phyloP scores from a whole-genome alignment of 2,113 vertebrate genomes.

The Neolamprologus toae region DNA sequence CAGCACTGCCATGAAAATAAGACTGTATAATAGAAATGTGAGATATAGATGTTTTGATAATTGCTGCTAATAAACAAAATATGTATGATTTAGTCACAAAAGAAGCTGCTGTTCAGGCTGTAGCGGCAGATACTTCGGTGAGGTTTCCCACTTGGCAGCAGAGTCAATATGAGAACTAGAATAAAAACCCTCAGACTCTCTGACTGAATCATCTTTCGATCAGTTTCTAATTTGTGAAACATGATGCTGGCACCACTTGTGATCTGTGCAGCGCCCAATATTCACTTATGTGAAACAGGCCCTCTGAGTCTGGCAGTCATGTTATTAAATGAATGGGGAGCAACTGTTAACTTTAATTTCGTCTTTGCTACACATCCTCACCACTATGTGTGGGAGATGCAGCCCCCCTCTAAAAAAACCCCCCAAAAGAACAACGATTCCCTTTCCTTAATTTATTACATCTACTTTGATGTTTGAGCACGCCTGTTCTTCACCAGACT shows the following conservation, averaged over 20 bases:
- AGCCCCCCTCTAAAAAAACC: accelerated
- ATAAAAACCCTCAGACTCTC: background rate
- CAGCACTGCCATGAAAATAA: accelerated
- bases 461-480: background rate
- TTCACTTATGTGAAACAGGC: background rate
- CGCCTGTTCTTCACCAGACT: background rate
- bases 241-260: background rate
- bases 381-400: background rate
- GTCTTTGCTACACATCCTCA: background rate
- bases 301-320: background rate
- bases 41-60: background rate
- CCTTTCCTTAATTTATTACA: background rate
- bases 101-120: background rate
- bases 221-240: background rate
- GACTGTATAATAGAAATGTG: background rate
- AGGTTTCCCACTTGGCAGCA: background rate
- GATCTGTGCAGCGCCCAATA: background rate
- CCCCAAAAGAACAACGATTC: background rate
- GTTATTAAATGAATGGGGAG: background rate
- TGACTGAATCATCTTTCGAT: background rate
- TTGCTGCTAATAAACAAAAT: background rate
- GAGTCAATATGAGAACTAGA: background rate
- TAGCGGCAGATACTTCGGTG: background rate
- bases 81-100: background rate
- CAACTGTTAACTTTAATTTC: background rate